These are phyloP conservation scores for Dipodomys merriami DNA, from an alignment of 2,113 vertebrate genomes.

Conservation along the genomic window DNA sequence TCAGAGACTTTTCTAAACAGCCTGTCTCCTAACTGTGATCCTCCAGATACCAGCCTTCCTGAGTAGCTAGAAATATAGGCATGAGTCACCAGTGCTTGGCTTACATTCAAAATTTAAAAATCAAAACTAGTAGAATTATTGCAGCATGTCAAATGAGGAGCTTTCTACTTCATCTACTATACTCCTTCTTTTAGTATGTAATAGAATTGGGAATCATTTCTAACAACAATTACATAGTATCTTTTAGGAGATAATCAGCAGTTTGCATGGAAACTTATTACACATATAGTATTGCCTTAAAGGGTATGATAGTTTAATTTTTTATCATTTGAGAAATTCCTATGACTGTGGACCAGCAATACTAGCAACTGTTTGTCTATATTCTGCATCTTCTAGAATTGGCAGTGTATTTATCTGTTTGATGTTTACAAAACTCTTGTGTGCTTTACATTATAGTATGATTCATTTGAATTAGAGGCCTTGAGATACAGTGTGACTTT, in stretches of 20 bases:
- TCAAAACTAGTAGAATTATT: conserved; percentile 19
- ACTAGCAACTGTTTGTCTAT: background rate
- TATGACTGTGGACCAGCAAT: background rate
- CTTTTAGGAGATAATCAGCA: background rate
- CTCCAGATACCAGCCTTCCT: too few species aligned
- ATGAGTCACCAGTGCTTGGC: too few species aligned
- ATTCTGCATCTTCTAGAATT: background rate
- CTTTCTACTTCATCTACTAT: conserved; percentile 11
- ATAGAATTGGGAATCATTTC: conserved; percentile 41
- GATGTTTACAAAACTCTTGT: conserved; percentile 15
- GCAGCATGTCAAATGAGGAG: background rate
- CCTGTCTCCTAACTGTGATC: too few species aligned
- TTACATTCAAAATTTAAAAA: conserved; percentile 15
- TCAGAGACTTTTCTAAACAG: too few species aligned
- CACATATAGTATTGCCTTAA: background rate
- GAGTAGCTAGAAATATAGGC: too few species aligned
- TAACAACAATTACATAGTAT: conserved; percentile 18
- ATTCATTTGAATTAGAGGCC: conserved; percentile 25
- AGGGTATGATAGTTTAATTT: conserved; percentile 29
- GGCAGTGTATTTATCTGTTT: conserved; percentile 33
- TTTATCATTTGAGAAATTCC: conserved; percentile 36
- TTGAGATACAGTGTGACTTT: conserved; percentile 36
- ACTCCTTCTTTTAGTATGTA: conserved; percentile 10
- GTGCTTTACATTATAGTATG: conserved; percentile 28
- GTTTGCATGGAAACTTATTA: conserved; percentile 28